These are phyloP conservation scores for Micoletzkya japonica DNA, from an alignment of 2,888 invertebrate species.

Conservation along the genomic window DNA sequence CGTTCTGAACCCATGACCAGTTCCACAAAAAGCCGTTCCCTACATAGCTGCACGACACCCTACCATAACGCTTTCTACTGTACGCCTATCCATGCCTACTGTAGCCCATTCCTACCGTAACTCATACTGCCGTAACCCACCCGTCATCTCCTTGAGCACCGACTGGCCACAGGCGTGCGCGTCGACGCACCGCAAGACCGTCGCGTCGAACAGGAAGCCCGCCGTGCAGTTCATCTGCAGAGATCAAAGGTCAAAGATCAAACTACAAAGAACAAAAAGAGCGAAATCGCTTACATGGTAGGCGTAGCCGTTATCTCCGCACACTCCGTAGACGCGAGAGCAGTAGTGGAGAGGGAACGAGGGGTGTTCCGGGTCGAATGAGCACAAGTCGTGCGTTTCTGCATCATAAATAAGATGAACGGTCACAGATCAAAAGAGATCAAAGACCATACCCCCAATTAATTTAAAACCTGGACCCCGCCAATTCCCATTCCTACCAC, in stretches of 20 bases:
- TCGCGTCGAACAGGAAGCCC: conserved; percentile 19
- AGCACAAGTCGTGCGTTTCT: conserved; percentile 4
- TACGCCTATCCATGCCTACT: neutral
- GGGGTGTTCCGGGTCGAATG: conserved; percentile 3
- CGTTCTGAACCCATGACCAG: no score
- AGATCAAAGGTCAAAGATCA: neutral
- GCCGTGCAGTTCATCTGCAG: conserved; percentile 15
- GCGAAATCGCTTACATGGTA: neutral
- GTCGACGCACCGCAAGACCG: neutral
- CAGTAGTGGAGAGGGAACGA: conserved; percentile 23
- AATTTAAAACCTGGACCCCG: no score
- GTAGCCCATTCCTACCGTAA: no score
- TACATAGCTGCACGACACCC: no score
- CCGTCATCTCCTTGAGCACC: conserved; percentile 10
- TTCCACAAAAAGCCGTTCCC: no score
- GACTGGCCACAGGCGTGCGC: conserved; percentile 21
- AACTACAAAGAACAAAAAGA: neutral
- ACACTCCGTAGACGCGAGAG: conserved; percentile 16
- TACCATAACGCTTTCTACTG: neutral
- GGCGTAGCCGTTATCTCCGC: conserved; percentile 2
- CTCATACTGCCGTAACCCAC: no score
- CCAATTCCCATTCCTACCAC: no score
- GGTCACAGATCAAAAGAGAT: neutral
- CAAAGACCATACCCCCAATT: neutral
- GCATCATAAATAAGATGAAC: neutral